Base-by-base conservation (phyloP, 2,888 invertebrate species). In the Drosophila lacicola region DNA sequence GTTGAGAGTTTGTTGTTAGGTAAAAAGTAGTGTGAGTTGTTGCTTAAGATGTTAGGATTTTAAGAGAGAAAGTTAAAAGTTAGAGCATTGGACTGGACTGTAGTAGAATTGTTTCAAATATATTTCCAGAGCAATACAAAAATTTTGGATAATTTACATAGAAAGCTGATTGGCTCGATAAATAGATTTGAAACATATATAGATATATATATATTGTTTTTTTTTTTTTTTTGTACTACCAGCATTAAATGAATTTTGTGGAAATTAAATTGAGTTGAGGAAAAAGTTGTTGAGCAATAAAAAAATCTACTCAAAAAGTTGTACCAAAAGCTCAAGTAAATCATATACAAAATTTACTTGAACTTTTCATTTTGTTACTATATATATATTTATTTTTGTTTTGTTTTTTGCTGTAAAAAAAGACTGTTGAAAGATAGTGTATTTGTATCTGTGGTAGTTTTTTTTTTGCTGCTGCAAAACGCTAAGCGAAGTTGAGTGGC, bases 41-140 rank as follows among this genome's bases (percentile, higher is more conserved):
- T 78, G 74, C 78, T 78, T 78, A 74, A 78, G 82, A 67, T 70
- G 63, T 79, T 65, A 66, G 69, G 61, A 69, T 69, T 70, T 69
- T 70, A 67, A 79, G 60, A 78, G 82, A 82, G 82, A 82, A 82
- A 82, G 85, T 82, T 82, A 82, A 82, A 29, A 84, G 82, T 82
- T 88, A 82, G 82, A 79, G 76, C 82, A 79, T 82, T 62, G 67
- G 67, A 76, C 70, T 70, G 74, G 74, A 62, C 68, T 68, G 62
- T 64, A 65, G 58, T 66, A 65, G 39, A 74, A 45, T 41, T 51
- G 70, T 57, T 82, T 70, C 82, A 82, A 65, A 78, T 79, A 73
- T 61, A 78, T 55, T 55, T 8, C 6, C 37, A 19, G 4, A 13
- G 19, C 17, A 79, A 14, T 33, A 33, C 54, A 0, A 3, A 1